phyloP scores from a whole-genome alignment of 2,888 invertebrate genomes.

The Heliconius aoede region DNA sequence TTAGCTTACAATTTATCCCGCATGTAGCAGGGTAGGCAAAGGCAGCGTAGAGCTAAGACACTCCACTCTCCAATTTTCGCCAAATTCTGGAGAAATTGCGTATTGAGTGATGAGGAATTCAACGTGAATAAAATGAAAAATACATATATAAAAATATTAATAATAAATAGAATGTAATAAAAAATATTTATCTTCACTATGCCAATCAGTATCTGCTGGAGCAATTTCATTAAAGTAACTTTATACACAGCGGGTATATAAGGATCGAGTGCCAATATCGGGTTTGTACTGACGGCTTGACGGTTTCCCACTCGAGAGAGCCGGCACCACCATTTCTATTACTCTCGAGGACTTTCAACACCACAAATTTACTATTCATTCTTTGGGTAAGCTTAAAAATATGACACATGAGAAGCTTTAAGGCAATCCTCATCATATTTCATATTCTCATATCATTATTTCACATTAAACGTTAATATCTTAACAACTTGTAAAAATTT shows the following conservation, averaged over 20 bases:
- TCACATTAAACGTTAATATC: not conserved
- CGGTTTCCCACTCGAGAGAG: slow-evolving; percentile 36
- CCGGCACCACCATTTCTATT: slow-evolving; percentile 42
- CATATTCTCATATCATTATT: too few species aligned
- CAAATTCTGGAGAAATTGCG: too few species aligned
- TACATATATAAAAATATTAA: too few species aligned
- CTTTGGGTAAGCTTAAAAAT: not conserved
- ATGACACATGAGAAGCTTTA: not conserved
- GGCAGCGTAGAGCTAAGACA: too few species aligned
- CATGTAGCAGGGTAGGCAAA: too few species aligned
- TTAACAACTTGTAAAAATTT: not conserved
- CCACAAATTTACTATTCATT: slow-evolving; percentile 12
- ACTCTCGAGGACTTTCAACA: slow-evolving; percentile 36
- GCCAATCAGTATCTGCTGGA: slow-evolving; percentile 3
- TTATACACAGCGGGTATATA: slow-evolving; percentile 32
- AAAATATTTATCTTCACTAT: slow-evolving; percentile 20
- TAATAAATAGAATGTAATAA: too few species aligned
- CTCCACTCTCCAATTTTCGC: too few species aligned
- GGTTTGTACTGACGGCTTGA: slow-evolving; percentile 37
- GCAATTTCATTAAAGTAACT: slow-evolving; percentile 29
- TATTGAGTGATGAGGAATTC: too few species aligned
- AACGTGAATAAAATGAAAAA: too few species aligned
- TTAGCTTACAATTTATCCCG: too few species aligned
- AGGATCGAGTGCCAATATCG: slow-evolving; percentile 44
- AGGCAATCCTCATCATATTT: too few species aligned